These are phyloP conservation scores for Erythrocebus patas DNA, from an alignment of 2,113 vertebrate genomes.

Conservation along the genomic window DNA sequence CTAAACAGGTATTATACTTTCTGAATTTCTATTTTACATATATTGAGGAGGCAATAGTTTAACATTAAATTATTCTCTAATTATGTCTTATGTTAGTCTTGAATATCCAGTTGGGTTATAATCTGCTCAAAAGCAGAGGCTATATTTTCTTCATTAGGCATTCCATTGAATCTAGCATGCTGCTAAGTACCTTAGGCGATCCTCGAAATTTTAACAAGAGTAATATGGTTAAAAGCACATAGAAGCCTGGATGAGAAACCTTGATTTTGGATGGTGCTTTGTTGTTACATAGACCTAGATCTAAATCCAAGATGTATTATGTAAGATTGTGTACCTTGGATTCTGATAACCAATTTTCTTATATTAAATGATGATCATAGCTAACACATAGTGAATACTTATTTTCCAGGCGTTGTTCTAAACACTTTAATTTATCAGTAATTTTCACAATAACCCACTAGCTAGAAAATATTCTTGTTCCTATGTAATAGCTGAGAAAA, in stretches of 20 bases:
- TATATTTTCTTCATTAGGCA: neutral
- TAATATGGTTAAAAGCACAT: neutral
- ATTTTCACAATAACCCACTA: neutral
- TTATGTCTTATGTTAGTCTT: neutral
- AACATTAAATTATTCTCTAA: neutral
- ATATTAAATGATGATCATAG: neutral
- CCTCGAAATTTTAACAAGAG: neutral
- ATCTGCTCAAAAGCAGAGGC: neutral
- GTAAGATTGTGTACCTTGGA: neutral
- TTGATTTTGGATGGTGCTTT: neutral
- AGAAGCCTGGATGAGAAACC: neutral
- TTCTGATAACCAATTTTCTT: neutral
- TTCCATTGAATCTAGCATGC: neutral
- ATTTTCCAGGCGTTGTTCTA: neutral
- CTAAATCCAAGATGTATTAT: neutral
- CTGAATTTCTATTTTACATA: neutral
- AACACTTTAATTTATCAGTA: neutral
- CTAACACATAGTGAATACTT: neutral
- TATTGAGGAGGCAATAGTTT: neutral
- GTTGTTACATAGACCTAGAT: neutral
- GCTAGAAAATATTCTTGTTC: neutral
- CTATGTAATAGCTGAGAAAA: neutral
- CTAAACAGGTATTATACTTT: neutral
- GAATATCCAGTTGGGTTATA: neutral
- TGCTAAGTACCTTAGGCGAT: neutral